Evolutionary conservation across 2,888 invertebrate species (phyloP).

Genomic region (Mesoligia furuncula): DNA sequence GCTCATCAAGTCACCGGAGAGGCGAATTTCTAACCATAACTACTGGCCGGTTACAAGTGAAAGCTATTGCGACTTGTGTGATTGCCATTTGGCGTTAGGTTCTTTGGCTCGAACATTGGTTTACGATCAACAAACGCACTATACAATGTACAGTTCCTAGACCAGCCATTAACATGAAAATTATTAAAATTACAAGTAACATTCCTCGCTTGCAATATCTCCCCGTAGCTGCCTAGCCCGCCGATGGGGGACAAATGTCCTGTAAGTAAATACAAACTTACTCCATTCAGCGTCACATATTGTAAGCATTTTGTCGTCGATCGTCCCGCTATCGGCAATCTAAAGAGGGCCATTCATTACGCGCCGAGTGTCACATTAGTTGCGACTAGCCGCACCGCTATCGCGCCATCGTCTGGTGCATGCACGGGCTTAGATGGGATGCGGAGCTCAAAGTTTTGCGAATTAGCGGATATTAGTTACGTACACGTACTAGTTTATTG

Average conservation of each 20-base stretch:
- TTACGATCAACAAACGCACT: background rate
- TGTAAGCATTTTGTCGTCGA: constrained; percentile 64
- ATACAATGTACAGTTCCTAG: constrained; percentile 1
- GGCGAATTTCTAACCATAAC: background rate
- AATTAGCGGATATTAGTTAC: constrained; percentile 15
- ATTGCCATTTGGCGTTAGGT: background rate
- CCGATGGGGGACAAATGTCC: constrained; percentile 7
- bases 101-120: background rate
- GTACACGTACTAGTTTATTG: background rate
- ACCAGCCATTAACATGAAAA: constrained; percentile 23
- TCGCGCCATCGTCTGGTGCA: constrained; percentile 68
- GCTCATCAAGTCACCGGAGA: background rate
- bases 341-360: constrained; percentile 72
- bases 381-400: constrained; percentile 65
- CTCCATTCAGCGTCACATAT: constrained; percentile 46
- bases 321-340: constrained; percentile 63
- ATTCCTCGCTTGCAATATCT: constrained; percentile 6
- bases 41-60: background rate
- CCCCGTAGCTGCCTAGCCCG: background rate
- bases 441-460: constrained; percentile 58
- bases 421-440: constrained; percentile 50
- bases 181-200: constrained; percentile 36
- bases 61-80: background rate
- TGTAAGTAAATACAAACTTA: constrained; percentile 41
- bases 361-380: constrained; percentile 67